Percentiles rank a stretch among this genome's conserved stretches.
Conservation (phyloP, 2,888 invertebrate genomes). For the Parnassius orleans region DNA sequence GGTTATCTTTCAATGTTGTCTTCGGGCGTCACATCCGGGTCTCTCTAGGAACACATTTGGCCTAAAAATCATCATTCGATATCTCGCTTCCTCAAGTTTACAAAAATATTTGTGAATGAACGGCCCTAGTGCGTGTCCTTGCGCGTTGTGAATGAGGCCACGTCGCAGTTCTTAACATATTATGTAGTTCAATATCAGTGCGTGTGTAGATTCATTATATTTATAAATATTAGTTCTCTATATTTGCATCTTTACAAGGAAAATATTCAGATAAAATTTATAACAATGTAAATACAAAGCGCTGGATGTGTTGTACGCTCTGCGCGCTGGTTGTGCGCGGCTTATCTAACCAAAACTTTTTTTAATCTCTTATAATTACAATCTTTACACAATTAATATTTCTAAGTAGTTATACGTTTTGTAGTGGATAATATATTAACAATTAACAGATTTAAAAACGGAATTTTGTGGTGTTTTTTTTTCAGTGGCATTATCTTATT, state of each 20-base stretch:
- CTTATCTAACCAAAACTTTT: slow-evolving; percentile 16
- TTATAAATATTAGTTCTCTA: slow-evolving; percentile 10
- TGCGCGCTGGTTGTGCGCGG: background rate
- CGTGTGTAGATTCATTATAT: slow-evolving; percentile 36
- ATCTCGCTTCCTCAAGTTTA: slow-evolving; percentile 49
- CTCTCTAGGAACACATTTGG: slow-evolving; percentile 54
- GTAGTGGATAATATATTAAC: background rate
- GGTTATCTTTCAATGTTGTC: slow-evolving; percentile 44
- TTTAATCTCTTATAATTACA: slow-evolving; percentile 15
- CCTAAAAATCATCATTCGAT: slow-evolving; percentile 45
- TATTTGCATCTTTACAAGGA: slow-evolving; percentile 1
- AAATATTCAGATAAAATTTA: slow-evolving; percentile 8
- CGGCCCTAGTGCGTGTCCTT: slow-evolving; percentile 54
- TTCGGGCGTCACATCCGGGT: slow-evolving; percentile 37
- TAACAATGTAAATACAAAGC: slow-evolving; percentile 11
- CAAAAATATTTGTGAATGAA: slow-evolving; percentile 55
- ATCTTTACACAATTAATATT: slow-evolving; percentile 15
- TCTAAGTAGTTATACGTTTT: slow-evolving; percentile 10
- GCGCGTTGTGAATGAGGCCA: slow-evolving; percentile 35
- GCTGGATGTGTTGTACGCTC: background rate
- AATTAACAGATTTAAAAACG: background rate
- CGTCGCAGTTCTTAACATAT: slow-evolving; percentile 27
- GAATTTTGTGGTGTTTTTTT: no score
- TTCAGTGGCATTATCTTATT: no score
- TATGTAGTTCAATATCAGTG: slow-evolving; percentile 47